Conservation (phyloP, 2,888 invertebrate species). For the Helicoverpa assulta region DNA sequence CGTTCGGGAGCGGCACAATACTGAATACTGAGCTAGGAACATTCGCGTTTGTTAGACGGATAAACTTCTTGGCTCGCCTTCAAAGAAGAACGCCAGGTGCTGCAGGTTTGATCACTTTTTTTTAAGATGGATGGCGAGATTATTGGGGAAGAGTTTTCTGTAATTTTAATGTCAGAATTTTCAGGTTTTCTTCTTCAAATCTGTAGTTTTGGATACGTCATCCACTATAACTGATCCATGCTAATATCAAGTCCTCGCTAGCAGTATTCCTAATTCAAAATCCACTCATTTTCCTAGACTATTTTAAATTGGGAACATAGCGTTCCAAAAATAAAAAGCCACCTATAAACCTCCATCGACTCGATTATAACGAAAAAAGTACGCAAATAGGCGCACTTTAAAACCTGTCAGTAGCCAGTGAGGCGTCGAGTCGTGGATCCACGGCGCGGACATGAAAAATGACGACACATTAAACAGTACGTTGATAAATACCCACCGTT, state of each 20-base stretch:
- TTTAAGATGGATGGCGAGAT: slow-evolving; percentile 23
- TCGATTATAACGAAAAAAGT: slow-evolving; percentile 29
- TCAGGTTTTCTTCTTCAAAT: not conserved
- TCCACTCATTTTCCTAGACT: too few species aligned
- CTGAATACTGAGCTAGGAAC: slow-evolving; percentile 56
- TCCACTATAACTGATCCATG: too few species aligned
- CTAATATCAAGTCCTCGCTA: too few species aligned
- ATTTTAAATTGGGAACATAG: not conserved
- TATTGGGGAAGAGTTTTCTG: not conserved
- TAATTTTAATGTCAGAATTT: not conserved
- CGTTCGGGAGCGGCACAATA: slow-evolving; percentile 55
- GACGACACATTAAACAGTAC: slow-evolving; percentile 50
- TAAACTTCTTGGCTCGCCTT: slow-evolving; percentile 52
- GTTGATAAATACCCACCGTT: slow-evolving; percentile 51
- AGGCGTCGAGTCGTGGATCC: slow-evolving; percentile 38
- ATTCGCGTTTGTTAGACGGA: slow-evolving; percentile 56
- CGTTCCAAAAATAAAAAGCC: not conserved
- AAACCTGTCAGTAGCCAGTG: slow-evolving; percentile 46
- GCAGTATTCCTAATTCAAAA: too few species aligned
- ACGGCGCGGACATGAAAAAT: slow-evolving; percentile 54
- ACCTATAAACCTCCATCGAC: not conserved
- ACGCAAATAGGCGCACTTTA: slow-evolving; percentile 37
- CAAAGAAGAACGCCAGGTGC: slow-evolving; percentile 47
- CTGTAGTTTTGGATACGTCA: too few species aligned
- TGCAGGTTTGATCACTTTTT: slow-evolving; percentile 43